A percentile compares a stretch with the other conserved stretches of the same genome.
Conservation (phyloP, 2,113 vertebrate genomes). For the Eonycteris spelaea region DNA sequence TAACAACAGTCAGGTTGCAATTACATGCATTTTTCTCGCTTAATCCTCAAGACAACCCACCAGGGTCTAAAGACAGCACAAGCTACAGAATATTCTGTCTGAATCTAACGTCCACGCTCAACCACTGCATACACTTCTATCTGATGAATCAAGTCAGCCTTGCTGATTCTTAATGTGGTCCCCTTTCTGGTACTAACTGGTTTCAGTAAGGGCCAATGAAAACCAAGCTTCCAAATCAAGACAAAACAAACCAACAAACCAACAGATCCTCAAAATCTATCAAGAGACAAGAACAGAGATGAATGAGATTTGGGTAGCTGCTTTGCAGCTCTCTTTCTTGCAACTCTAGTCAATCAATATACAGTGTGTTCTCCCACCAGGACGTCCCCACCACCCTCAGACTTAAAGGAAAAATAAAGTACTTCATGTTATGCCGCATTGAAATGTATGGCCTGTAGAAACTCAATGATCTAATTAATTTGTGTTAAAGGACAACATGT, state of each 20-base stretch:
- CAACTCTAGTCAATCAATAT: neutral
- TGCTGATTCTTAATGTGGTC: conserved; percentile 11
- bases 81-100: neutral
- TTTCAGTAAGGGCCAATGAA: neutral
- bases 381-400: neutral
- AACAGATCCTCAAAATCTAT: neutral
- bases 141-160: neutral
- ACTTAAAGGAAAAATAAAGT: neutral
- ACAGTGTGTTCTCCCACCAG: neutral
- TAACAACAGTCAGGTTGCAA: neutral
- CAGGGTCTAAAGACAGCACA: neutral
- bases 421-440: neutral
- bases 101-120: neutral
- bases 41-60: neutral
- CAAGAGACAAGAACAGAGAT: neutral
- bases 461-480: neutral
- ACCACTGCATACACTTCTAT: neutral
- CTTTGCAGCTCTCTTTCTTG: neutral
- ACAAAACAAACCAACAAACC: neutral
- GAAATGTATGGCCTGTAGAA: neutral
- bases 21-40: neutral
- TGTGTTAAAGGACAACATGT: neutral
- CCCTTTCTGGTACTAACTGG: neutral
- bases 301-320: neutral
- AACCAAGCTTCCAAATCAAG: neutral